Percentiles rank a stretch among this genome's conserved stretches.
Conservation (phyloP, 2,888 invertebrate genomes). For the Trachelus stipa region DNA sequence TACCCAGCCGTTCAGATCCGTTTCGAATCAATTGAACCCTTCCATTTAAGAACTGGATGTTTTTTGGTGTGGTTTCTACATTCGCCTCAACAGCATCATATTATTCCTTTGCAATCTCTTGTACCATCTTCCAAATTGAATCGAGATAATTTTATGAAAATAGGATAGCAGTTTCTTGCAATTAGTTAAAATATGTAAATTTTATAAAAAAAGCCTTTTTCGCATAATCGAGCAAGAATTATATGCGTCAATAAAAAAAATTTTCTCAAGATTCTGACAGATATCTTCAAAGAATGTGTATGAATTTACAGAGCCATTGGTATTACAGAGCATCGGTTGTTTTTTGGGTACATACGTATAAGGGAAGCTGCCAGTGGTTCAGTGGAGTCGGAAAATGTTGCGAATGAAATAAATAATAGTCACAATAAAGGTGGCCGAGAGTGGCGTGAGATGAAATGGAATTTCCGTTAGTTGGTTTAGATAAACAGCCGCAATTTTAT, state of each 20-base stretch:
- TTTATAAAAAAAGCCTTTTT: neutral
- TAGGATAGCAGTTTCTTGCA: neutral
- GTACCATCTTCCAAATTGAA: neutral
- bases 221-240: neutral
- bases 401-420: constrained; percentile 40
- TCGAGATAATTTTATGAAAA: neutral
- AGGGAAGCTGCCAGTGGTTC: neutral
- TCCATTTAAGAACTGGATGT: neutral
- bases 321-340: neutral
- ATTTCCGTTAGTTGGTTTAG: constrained; percentile 52
- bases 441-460: constrained; percentile 47
- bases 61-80: neutral
- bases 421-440: constrained; percentile 26
- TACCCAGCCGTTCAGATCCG: neutral
- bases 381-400: constrained; percentile 10
- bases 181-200: neutral
- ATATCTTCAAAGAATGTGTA: neutral
- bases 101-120: neutral
- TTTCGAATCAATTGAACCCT: neutral
- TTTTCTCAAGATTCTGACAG: neutral
- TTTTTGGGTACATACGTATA: neutral
- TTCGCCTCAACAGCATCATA: neutral
- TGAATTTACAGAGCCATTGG: neutral
- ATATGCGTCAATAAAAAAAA: neutral
- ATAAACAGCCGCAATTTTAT: constrained; percentile 58